A percentile compares a stretch with the other conserved stretches of the same genome.
These are phyloP conservation scores for Holothuria leucospilota DNA, from an alignment of 53 echinoderm and acorn worm species.

Conservation along the genomic window DNA sequence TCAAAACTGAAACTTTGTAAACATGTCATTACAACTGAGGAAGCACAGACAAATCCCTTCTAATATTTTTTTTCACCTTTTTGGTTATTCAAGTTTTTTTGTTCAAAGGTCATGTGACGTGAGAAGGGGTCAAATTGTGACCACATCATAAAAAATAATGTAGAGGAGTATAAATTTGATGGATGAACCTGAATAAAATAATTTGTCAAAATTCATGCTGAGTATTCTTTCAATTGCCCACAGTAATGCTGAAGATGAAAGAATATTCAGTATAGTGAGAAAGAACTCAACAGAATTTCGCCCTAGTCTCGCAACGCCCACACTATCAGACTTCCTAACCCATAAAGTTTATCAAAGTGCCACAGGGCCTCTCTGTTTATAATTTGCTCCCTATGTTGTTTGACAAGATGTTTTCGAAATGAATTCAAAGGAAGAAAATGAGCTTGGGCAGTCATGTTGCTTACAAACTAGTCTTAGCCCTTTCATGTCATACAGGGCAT, in stretches of 20 bases:
- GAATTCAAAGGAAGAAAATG: constrained; percentile 39
- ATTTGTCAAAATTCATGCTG: no score
- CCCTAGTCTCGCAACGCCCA: constrained; percentile 48
- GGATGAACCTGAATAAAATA: no score
- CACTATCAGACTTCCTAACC: constrained; percentile 33
- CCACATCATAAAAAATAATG: no score
- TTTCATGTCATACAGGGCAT: constrained; percentile 35
- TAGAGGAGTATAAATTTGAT: no score
- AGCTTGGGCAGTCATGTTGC: constrained; percentile 26
- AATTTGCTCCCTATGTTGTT: constrained; percentile 3
- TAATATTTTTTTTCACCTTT: no score
- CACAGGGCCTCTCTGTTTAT: constrained; percentile 11
- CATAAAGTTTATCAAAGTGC: constrained; percentile 30
- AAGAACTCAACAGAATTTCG: constrained; percentile 70
- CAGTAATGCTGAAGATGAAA: constrained; percentile 72
- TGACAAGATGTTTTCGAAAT: constrained; percentile 15
- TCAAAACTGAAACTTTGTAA: no score
- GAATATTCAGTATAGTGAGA: constrained; percentile 63
- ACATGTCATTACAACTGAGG: no score
- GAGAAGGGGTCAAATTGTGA: no score
- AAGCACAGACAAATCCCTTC: no score
- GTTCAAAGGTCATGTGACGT: no score
- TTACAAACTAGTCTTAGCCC: constrained; percentile 3
- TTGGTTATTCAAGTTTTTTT: no score
- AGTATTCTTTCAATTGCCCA: constrained; percentile 60